Base-by-base conservation (phyloP, 2,888 invertebrate species). In the Augiades crinisus region DNA sequence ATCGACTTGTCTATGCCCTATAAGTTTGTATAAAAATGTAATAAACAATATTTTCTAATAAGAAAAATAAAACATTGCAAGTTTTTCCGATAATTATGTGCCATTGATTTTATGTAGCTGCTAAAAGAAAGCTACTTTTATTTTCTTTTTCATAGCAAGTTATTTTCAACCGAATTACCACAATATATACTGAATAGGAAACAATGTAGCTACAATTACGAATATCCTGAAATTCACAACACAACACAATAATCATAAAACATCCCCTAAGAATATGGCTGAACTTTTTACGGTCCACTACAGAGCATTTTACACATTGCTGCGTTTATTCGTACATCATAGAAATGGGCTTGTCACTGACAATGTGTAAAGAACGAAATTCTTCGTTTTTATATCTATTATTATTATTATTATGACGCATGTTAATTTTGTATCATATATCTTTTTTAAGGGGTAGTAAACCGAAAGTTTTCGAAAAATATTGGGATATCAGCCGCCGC, bases 91-190 rank as follows among this genome's bases (percentile, higher is more conserved):
- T 27, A 1, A 5, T 27, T 27, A n/a, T 36, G 27, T 43, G 43
- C 21, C 50, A 22, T 50, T 2, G 43, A 43, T 21, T 50, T n/a
- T 34, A 24, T 24, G 43, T 34, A 50, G 50, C 43, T 50, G 50
- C 50, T 50, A 27, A 24, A 12, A 10, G n/a, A 27, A 24, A 33
- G 36, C 43, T 50, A 43, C 41, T 36, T 12, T 16, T 31, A 21
- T 31, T 10, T 7, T 12, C 21, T 8, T n/a, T 36, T 40, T 41
- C 7, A 31, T 21, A 21, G 19, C 31, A 21, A 44, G 21, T 33
- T 12, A 13, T 21, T 12, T 10, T 22, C 21, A 40, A 14, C 21
- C 22, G 12, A 40, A 40, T 40, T 47, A 5, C 40, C 21, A 47
- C 38, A 38, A 4, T 12, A 19, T 30, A 30, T 31, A 41, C n/a